Conservation (phyloP, 2,113 vertebrate species). For the Salvator merianae region DNA sequence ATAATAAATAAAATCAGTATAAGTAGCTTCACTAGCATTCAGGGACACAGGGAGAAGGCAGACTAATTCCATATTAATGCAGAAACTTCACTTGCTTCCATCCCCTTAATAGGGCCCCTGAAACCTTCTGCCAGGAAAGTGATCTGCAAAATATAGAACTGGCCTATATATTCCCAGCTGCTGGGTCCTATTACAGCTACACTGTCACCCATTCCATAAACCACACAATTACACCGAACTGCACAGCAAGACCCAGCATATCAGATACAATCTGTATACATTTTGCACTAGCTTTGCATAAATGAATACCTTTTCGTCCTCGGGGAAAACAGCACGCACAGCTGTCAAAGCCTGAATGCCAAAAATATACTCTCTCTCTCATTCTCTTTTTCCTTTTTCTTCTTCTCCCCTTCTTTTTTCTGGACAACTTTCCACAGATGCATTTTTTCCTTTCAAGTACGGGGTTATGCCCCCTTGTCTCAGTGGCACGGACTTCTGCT, state of each 20-base stretch:
- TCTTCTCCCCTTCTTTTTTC: not conserved
- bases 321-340: not conserved
- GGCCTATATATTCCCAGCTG: conserved; percentile 23
- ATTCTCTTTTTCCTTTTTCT: accelerated
- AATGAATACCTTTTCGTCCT: conserved; percentile 49
- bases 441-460: conserved; percentile 13
- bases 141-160: conserved; percentile 56
- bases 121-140: conserved; percentile 75
- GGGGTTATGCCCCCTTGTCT: conserved; percentile 13
- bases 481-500: not conserved
- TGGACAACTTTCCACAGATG: conserved; percentile 13
- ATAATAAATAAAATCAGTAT: no score
- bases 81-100: conserved; percentile 29
- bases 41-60: conserved; percentile 19
- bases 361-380: not conserved
- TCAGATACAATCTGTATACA: not conserved
- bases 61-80: not conserved
- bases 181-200: conserved; percentile 46
- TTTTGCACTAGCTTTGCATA: conserved; percentile 37
- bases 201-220: conserved; percentile 54
- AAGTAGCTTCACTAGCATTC: conserved; percentile 48
- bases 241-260: conserved; percentile 27
- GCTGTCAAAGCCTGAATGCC: not conserved
- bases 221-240: conserved; percentile 8
- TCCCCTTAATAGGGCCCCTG: conserved; percentile 76